phyloP scores from a whole-genome alignment of 2,113 vertebrate genomes.

The Epinephelus fuscoguttatus region DNA sequence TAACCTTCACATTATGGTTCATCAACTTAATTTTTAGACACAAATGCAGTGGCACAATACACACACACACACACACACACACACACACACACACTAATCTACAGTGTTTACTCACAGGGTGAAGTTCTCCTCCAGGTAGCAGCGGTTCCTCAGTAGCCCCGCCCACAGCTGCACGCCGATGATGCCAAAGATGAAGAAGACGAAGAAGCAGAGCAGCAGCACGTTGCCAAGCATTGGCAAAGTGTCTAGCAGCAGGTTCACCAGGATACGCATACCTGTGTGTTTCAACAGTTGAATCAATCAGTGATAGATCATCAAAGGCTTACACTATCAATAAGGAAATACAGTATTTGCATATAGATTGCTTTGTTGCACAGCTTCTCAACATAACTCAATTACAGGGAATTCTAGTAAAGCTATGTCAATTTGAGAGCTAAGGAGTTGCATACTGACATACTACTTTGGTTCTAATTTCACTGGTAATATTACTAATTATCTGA shows the following conservation, averaged over 20 bases:
- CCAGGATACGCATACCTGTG: constrained; percentile 98
- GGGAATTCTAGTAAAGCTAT: too few relatives aligned
- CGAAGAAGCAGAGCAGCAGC: constrained; percentile 98
- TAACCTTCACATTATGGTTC: background rate
- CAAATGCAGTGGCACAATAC: background rate
- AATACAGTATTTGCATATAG: constrained; percentile 9
- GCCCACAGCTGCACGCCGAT: constrained; percentile 99
- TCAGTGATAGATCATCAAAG: constrained; percentile 10
- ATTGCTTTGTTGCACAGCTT: background rate
- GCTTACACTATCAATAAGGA: background rate
- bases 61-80: too few relatives aligned
- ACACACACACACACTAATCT: background rate
- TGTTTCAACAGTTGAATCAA: constrained; percentile 21
- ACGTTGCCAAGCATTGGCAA: constrained; percentile 99
- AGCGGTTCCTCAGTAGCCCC: constrained; percentile 96
- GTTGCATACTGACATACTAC: too few relatives aligned
- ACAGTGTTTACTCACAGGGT: constrained; percentile 86
- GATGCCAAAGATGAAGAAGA: constrained; percentile 99
- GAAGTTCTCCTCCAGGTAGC: constrained; percentile 94
- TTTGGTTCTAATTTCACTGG: too few relatives aligned
- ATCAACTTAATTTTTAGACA: background rate
- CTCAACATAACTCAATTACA: too few relatives aligned
- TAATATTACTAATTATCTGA: too few relatives aligned
- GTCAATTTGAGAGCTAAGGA: too few relatives aligned
- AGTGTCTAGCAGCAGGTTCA: constrained; percentile 97